phyloP scores from a whole-genome alignment of 2,888 invertebrate genomes.

The Megastigmus dorsalis region DNA sequence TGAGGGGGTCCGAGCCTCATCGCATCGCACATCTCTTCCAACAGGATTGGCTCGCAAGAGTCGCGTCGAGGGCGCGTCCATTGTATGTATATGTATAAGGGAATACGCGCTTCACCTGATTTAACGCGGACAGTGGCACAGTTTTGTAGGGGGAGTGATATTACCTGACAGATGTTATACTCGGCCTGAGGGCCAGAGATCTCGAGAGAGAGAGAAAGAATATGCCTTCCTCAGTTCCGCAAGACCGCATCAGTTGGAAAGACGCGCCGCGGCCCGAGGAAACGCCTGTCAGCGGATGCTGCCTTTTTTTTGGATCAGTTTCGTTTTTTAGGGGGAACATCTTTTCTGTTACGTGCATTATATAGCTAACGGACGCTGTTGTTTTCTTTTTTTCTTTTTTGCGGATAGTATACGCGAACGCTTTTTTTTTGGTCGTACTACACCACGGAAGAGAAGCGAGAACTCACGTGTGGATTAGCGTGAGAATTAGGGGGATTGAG shows the following conservation, averaged over 20 bases:
- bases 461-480: constrained; percentile 32
- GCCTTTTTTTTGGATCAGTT: neutral
- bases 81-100: neutral
- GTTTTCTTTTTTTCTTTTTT: neutral
- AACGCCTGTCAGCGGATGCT: neutral
- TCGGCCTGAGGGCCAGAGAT: constrained; percentile 14
- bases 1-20: neutral
- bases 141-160: constrained; percentile 65
- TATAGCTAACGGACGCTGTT: neutral
- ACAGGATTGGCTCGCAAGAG: neutral
- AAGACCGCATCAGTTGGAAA: constrained; percentile 59
- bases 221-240: constrained; percentile 63
- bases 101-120: constrained; percentile 65
- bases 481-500: constrained; percentile 32
- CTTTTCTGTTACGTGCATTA: too few relatives aligned
- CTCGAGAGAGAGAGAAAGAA: too few relatives aligned
- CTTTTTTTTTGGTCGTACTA: too few relatives aligned
- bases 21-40: neutral
- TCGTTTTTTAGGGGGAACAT: neutral
- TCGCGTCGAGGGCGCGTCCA: neutral
- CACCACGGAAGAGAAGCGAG: neutral
- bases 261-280: neutral
- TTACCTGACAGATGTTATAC: constrained; percentile 72
- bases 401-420: too few relatives aligned
- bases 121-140: constrained; percentile 68